These are phyloP conservation scores for Podarcis siculus DNA, from an alignment of 2,797 vertebrate species.

Conservation along the genomic window DNA sequence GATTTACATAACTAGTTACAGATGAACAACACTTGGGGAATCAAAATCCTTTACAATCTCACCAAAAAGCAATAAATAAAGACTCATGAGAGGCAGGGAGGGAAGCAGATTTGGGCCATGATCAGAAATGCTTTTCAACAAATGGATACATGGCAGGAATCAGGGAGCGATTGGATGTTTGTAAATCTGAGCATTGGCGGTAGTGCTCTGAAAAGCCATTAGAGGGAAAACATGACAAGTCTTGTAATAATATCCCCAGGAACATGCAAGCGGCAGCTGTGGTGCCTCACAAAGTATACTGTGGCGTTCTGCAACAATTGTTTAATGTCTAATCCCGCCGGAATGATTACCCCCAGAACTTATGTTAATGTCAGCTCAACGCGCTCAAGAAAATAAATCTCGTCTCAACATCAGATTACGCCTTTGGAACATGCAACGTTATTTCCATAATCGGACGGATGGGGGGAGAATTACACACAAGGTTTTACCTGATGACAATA, in stretches of 20 bases:
- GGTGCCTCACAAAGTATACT: background rate
- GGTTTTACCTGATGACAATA: conserved; percentile 13
- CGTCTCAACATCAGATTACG: conserved; percentile 50
- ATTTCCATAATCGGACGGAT: conserved; percentile 45
- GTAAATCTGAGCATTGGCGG: conserved; percentile 39
- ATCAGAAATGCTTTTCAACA: conserved; percentile 46
- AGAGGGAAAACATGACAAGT: conserved; percentile 48
- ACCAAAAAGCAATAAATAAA: conserved; percentile 65
- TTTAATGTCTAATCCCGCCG: conserved; percentile 46
- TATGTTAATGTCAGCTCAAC: conserved; percentile 14
- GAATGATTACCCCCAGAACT: conserved; percentile 41
- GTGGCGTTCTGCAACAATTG: conserved; percentile 4
- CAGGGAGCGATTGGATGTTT: background rate
- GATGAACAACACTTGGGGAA: conserved; percentile 60
- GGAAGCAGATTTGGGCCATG: conserved; percentile 29
- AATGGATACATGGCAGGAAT: conserved; percentile 20
- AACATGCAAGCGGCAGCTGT: conserved; percentile 25
- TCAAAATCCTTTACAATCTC: conserved; percentile 54
- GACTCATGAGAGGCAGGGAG: conserved; percentile 33
- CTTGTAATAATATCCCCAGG: conserved; percentile 54
- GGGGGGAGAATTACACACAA: conserved; percentile 8
- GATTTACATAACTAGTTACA: conserved; percentile 66
- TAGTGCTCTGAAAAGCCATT: conserved; percentile 44
- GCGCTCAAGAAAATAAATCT: conserved; percentile 60
- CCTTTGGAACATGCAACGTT: conserved; percentile 1